These are phyloP conservation scores for Taxidea taxus DNA, from an alignment of 2,113 vertebrate species.

Conservation along the genomic window DNA sequence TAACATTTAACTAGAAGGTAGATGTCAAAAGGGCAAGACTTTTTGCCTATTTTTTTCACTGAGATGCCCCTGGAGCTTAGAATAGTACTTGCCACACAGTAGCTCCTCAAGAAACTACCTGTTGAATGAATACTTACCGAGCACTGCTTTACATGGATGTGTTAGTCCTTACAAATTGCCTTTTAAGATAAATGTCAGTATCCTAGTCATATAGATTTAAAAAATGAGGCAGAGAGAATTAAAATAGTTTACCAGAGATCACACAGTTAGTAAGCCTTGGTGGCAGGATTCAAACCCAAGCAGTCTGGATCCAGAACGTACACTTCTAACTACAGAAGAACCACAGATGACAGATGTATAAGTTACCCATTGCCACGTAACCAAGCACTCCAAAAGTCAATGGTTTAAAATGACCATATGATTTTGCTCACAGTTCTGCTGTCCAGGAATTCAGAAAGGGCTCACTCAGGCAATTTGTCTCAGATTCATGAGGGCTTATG, in stretches of 20 bases:
- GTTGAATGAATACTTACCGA: neutral
- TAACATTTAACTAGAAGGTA: neutral
- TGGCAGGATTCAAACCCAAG: neutral
- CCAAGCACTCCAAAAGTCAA: neutral
- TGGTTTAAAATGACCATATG: neutral
- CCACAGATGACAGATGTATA: fast-evolving
- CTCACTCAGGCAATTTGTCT: neutral
- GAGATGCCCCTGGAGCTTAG: neutral
- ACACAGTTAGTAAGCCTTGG: neutral
- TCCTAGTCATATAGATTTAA: neutral
- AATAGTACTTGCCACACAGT: neutral
- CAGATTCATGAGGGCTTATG: neutral
- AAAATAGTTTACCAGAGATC: neutral
- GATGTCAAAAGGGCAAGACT: neutral
- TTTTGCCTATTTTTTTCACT: neutral
- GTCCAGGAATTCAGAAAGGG: neutral
- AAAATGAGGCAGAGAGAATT: neutral
- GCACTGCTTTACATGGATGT: neutral
- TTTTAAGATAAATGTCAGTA: neutral
- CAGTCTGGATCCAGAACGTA: neutral
- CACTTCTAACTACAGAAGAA: neutral
- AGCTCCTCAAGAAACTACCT: neutral
- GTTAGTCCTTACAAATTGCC: neutral
- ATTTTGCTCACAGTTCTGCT: neutral
- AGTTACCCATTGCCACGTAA: neutral